Base-by-base conservation (phyloP, 64 coral and sea anemone genomes). In the Trachythela sp. region DNA sequence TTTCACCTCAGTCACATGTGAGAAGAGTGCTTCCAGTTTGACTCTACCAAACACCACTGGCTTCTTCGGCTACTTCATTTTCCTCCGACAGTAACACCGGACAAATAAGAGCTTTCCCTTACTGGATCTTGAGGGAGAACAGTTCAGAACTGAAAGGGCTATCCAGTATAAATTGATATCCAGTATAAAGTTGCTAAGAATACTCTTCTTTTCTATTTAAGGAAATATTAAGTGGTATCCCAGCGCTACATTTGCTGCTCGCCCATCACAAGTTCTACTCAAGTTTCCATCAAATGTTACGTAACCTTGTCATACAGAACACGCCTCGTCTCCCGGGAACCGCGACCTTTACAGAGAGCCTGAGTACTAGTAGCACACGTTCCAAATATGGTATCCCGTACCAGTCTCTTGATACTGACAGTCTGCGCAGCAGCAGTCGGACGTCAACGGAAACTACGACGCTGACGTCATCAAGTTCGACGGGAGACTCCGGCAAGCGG, bases 201-300 rank as follows among this genome's bases (percentile, higher is more conserved):
- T 64, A 0, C 0, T 64, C 26, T 22, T 27, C 18, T 27, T 64
- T 27, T n/a, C 20, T 15, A 15, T 52, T 92, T 51, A 40, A 89
- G 85, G 54, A 88, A 34, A 76, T 48, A 32, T 24, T 92, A 18
- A 20, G 32, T 70, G 85, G 43, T 30, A 77, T 89, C 76, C 39
- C 83, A 32, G 75, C 88, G 41, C 68, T 85, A 84, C 67, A 54
- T 15, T 83, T 48, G 38, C 84, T 99, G 26, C 77, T 99, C 14
- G 88, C 92, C 26, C 96, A 99, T 29, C 92, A 89, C 86, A 86
- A 94, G 64, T 99, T 99, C 72, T 99, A 93, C 84, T 85, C 70
- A 48, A 91, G 89, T 43, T 14, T 95, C 2, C 51, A 85, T 4
- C 84, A 86, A n/a, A 83, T 99, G 18, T 38, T 99, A 11, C 80